Conservation (phyloP, 2,113 vertebrate species). For the Hippocampus comes region DNA sequence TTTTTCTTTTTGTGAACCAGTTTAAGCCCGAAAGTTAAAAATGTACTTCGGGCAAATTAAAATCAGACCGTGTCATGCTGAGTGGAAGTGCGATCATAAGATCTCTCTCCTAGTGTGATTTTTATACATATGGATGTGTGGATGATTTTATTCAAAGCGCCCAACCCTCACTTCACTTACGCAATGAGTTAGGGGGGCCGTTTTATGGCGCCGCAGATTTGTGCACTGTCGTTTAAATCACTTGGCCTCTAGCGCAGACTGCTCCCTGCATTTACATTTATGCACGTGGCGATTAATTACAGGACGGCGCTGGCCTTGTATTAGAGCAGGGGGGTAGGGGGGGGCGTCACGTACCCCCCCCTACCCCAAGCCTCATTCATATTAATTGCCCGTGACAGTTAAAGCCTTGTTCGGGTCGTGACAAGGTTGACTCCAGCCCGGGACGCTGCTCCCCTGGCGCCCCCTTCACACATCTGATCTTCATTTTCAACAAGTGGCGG, state of each 20-base stretch:
- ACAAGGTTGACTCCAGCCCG: slow-evolving; percentile 46
- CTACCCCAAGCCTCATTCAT: background rate
- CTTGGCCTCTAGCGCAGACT: slow-evolving; percentile 68
- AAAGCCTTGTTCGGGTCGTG: slow-evolving; percentile 59
- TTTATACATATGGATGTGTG: slow-evolving; percentile 4
- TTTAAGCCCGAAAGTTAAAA: background rate
- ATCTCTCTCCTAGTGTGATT: slow-evolving; percentile 24
- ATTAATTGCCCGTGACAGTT: slow-evolving; percentile 63
- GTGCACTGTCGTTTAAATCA: slow-evolving; percentile 65
- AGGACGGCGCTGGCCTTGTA: slow-evolving; percentile 57
- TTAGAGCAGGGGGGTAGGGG: slow-evolving; percentile 31
- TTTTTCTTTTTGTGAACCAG: background rate
- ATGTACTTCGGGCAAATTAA: background rate
- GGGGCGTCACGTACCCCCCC: background rate
- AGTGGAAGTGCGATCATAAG: background rate
- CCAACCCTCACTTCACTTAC: slow-evolving; percentile 33
- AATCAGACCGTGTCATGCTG: background rate
- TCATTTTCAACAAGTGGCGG: slow-evolving; percentile 25
- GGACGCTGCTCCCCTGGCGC: slow-evolving; percentile 9
- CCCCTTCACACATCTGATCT: slow-evolving; percentile 33
- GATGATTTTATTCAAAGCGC: slow-evolving; percentile 23
- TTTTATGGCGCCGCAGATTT: slow-evolving; percentile 57
- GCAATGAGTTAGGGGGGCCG: slow-evolving; percentile 10
- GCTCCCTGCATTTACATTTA: slow-evolving; percentile 68
- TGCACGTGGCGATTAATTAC: slow-evolving; percentile 69